These are phyloP conservation scores for Odobenus rosmarus DNA, from an alignment of 2,113 vertebrate species.

Conservation along the genomic window DNA sequence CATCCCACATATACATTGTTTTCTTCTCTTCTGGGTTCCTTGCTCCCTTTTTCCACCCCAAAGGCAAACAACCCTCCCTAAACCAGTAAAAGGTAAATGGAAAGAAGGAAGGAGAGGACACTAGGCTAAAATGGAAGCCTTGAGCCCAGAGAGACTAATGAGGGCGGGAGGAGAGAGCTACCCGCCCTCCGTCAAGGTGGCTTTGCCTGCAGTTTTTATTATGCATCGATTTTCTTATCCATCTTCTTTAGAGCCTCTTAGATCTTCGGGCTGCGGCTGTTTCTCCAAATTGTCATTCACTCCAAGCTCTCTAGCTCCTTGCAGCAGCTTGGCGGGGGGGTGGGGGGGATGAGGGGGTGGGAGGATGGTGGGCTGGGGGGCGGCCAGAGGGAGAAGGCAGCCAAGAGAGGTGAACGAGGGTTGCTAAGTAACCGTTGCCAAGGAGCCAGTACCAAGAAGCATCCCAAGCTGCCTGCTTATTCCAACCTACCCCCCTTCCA, in stretches of 20 bases:
- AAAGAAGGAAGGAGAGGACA: conserved; percentile 25
- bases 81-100: conserved; percentile 19
- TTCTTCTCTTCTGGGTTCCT: conserved; percentile 28
- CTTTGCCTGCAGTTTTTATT: conserved; percentile 84
- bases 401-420: conserved; percentile 77
- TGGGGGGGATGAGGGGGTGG: not conserved
- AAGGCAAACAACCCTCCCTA: conserved; percentile 46
- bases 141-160: conserved; percentile 51
- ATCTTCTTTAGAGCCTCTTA: conserved; percentile 87
- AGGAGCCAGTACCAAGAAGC: conserved; percentile 79
- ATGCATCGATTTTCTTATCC: conserved; percentile 86
- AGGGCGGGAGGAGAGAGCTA: conserved; percentile 58
- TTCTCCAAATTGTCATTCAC: conserved; percentile 86
- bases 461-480: conserved; percentile 76
- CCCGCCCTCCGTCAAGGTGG: conserved; percentile 76
- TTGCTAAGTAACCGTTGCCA: conserved; percentile 85
- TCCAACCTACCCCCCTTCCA: conserved; percentile 51
- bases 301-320: conserved; percentile 77
- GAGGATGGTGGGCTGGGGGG: not conserved
- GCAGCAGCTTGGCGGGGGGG: conserved; percentile 67
- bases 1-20: not conserved
- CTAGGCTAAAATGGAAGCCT: conserved; percentile 52
- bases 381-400: conserved; percentile 58
- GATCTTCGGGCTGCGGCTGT: conserved; percentile 82
- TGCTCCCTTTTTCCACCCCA: conserved; percentile 20